phyloP scores from a whole-genome alignment of 2,797 vertebrate species.

The Salmo trutta region DNA sequence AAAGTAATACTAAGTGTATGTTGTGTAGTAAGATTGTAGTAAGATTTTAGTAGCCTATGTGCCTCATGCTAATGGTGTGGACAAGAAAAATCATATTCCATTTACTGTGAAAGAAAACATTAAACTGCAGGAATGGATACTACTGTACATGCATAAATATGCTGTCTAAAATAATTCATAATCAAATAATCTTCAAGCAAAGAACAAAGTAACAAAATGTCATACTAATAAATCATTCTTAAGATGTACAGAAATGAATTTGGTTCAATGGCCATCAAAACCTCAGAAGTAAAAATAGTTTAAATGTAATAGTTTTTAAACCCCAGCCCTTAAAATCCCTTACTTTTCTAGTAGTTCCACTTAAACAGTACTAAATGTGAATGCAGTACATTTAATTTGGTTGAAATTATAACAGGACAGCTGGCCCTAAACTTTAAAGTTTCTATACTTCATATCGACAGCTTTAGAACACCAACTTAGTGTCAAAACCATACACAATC shows the following conservation, averaged over 20 bases:
- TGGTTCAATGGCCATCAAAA: slow-evolving; percentile 40
- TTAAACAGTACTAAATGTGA: slow-evolving; percentile 22
- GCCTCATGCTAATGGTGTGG: too few species aligned
- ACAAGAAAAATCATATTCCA: too few species aligned
- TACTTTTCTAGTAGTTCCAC: slow-evolving; percentile 12
- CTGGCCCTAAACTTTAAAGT: slow-evolving; percentile 46
- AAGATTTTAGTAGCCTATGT: too few species aligned
- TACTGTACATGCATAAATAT: slow-evolving; percentile 44
- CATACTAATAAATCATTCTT: slow-evolving; percentile 12
- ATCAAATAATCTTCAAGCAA: slow-evolving; percentile 14
- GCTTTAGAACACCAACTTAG: slow-evolving; percentile 32
- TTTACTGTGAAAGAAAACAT: too few species aligned
- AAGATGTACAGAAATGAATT: slow-evolving; percentile 11
- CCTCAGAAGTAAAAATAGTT: slow-evolving; percentile 41
- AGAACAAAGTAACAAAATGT: slow-evolving; percentile 35
- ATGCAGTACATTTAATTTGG: slow-evolving; percentile 38
- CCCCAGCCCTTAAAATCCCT: slow-evolving; percentile 11
- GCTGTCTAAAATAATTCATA: slow-evolving; percentile 51
- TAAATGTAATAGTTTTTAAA: neutral
- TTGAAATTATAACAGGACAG: slow-evolving; percentile 34
- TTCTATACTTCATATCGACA: slow-evolving; percentile 22
- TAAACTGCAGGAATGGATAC: too few species aligned
- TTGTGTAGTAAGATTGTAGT: too few species aligned
- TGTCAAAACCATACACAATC: slow-evolving; percentile 62
- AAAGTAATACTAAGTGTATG: too few species aligned